Evolutionary conservation across 2,113 vertebrate species (phyloP).

Genomic region (Upupa epops): DNA sequence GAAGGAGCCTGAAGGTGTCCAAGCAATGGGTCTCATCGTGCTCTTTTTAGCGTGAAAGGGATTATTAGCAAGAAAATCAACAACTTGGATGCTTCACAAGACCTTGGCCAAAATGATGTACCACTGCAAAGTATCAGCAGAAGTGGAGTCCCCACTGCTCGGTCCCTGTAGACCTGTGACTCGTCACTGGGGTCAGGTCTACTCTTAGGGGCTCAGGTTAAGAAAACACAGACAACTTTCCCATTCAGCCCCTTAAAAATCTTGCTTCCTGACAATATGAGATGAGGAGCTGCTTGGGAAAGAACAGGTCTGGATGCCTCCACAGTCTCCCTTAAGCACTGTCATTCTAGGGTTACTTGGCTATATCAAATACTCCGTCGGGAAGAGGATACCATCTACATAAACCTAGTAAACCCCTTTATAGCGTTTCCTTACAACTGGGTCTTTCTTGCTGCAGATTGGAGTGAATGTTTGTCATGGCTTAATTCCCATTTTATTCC

Average conservation of each 20-base stretch:
- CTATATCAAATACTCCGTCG: not conserved
- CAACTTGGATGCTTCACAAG: not conserved
- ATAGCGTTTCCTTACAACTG: not conserved
- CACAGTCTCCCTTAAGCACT: not conserved
- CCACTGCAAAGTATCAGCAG: not conserved
- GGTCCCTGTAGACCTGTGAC: not conserved
- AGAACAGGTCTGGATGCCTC: not conserved
- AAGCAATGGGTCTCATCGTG: not conserved
- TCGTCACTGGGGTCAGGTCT: not conserved
- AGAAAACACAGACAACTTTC: not conserved
- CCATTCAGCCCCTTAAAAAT: not conserved
- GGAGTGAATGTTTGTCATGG: not conserved
- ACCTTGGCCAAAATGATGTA: not conserved
- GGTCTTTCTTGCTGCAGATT: not conserved
- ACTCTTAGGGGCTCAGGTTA: not conserved
- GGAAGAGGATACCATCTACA: not conserved
- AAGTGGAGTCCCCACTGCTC: not conserved
- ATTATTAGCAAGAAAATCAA: not conserved
- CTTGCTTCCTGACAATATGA: not conserved
- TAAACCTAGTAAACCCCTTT: not conserved
- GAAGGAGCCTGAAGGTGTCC: not conserved
- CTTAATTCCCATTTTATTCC: slow-evolving; percentile 11
- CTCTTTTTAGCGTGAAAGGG: not conserved
- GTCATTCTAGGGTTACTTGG: not conserved
- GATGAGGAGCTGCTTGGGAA: not conserved